Evolutionary conservation across 2,888 invertebrate species (phyloP).

Genomic region (Drosophila birchii): DNA sequence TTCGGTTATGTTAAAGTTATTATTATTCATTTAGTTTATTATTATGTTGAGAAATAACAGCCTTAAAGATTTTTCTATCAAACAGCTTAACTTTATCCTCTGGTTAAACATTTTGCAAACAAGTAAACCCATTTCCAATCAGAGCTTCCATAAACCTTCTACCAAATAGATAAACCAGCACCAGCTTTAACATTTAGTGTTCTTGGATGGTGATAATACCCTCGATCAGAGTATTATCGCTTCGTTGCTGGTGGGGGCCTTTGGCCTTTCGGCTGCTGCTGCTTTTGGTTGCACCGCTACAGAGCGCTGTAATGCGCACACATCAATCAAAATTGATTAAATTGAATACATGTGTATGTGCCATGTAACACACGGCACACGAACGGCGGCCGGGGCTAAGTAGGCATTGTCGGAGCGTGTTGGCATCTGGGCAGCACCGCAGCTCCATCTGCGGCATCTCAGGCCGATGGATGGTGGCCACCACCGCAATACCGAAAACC

Average conservation of each 20-base stretch:
- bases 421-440: slow-evolving; percentile 66
- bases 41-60: too few species aligned
- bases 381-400: slow-evolving; percentile 51
- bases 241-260: slow-evolving; percentile 13
- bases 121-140: neutral
- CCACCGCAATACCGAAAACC: slow-evolving; percentile 32
- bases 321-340: slow-evolving; percentile 77
- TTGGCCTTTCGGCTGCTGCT: slow-evolving; percentile 12
- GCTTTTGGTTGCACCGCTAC: slow-evolving; percentile 29
- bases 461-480: slow-evolving; percentile 28
- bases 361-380: slow-evolving; percentile 39
- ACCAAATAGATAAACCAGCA: neutral
- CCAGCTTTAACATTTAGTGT: neutral
- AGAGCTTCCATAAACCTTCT: neutral
- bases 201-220: slow-evolving; percentile 6
- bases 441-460: slow-evolving; percentile 63
- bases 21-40: too few species aligned
- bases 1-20: too few species aligned
- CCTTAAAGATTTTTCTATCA: neutral
- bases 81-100: neutral
- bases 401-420: slow-evolving; percentile 70
- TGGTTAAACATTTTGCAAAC: neutral
- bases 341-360: slow-evolving; percentile 57
- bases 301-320: slow-evolving; percentile 53
- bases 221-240: slow-evolving; percentile 19